Conservation (phyloP, 2,888 invertebrate species). For the Caenorhabditis japonica region DNA sequence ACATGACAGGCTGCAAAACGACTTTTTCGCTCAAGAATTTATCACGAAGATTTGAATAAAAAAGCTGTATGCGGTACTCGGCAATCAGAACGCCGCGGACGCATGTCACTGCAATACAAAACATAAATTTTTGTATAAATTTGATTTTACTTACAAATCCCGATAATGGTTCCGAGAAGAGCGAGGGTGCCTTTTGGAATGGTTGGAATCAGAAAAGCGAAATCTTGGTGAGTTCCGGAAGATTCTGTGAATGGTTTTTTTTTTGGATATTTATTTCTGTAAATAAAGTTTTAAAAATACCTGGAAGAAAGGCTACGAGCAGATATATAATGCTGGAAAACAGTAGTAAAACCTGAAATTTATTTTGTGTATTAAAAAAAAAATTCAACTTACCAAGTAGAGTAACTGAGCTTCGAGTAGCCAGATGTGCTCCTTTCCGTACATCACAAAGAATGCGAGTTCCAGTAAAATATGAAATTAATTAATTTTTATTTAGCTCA, state of each 20-base stretch:
- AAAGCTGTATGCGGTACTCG: conserved; percentile 17
- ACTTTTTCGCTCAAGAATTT: conserved; percentile 26
- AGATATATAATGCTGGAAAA: neutral
- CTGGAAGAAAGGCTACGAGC: conserved; percentile 4
- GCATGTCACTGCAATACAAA: conserved; percentile 24
- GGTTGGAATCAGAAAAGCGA: neutral
- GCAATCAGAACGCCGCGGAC: conserved; percentile 10
- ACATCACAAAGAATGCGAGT: conserved; percentile 7
- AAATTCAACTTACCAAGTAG: too few relatives aligned
- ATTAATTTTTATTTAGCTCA: neutral
- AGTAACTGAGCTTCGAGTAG: conserved; percentile 8
- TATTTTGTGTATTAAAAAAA: too few relatives aligned
- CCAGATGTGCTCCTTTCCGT: conserved; percentile 18
- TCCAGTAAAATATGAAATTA: conserved; percentile 16
- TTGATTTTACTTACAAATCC: neutral
- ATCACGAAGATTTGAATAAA: conserved; percentile 32
- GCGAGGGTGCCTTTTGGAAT: neutral
- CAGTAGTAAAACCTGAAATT: too few relatives aligned
- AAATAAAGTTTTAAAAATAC: too few relatives aligned
- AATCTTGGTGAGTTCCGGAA: conserved; percentile 7
- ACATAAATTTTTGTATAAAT: too few relatives aligned
- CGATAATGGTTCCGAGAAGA: conserved; percentile 4
- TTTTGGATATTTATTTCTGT: neutral
- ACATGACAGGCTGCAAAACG: conserved; percentile 19
- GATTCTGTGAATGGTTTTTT: neutral